Evolutionary conservation across 2,113 vertebrate genomes (phyloP).

Genomic region (Pygoscelis antarcticus): DNA sequence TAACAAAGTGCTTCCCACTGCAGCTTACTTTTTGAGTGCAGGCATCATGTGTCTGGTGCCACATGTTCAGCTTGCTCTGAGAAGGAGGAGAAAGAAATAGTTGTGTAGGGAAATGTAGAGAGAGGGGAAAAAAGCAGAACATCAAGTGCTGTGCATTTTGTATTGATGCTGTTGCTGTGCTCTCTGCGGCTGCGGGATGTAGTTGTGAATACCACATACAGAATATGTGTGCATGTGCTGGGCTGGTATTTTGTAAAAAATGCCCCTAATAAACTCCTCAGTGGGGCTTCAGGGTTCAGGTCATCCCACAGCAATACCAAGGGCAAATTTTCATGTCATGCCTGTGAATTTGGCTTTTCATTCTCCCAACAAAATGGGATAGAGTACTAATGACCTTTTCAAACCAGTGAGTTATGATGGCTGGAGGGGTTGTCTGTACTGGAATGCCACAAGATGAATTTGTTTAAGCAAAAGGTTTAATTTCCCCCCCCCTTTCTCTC

Average conservation of each 20-base stretch:
- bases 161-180: not conserved
- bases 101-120: not conserved
- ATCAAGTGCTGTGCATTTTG: not conserved
- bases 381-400: conserved; percentile 27
- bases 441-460: conserved; percentile 10
- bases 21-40: not conserved
- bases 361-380: not conserved
- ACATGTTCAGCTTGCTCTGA: not conserved
- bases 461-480: conserved; percentile 3
- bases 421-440: conserved; percentile 5
- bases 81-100: not conserved
- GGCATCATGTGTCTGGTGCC: not conserved
- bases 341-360: not conserved
- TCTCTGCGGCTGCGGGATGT: not conserved
- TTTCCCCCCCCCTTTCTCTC: not conserved
- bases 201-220: not conserved
- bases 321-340: not conserved
- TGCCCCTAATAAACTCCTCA: not conserved
- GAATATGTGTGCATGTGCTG: not conserved
- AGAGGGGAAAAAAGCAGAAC: not conserved
- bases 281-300: not conserved
- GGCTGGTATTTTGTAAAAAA: not conserved
- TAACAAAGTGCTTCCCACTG: conserved; percentile 13
- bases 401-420: conserved; percentile 18
- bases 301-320: not conserved